These are phyloP conservation scores for Bugula neritina DNA, from an alignment of 2,888 invertebrate species.

Conservation along the genomic window DNA sequence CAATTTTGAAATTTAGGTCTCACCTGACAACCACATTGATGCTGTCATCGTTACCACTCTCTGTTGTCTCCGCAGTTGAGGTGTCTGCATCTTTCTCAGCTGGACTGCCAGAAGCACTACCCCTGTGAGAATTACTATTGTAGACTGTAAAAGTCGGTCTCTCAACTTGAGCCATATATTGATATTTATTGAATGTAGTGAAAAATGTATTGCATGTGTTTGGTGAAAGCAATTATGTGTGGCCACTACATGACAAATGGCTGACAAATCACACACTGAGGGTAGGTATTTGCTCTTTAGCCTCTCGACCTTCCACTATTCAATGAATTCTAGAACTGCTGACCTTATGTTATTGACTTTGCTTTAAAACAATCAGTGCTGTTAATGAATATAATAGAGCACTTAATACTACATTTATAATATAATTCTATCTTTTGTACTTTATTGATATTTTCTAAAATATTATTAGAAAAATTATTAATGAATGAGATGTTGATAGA, in stretches of 20 bases:
- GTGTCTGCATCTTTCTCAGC: conserved; percentile 21
- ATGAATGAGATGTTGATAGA: no score
- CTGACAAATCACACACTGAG: no score
- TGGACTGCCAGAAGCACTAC: neutral
- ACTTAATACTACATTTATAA: neutral
- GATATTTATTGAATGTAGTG: no score
- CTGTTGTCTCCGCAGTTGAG: conserved; percentile 38
- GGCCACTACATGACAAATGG: no score
- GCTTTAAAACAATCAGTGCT: neutral
- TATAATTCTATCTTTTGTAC: neutral
- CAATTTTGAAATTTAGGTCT: no score
- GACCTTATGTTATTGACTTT: neutral
- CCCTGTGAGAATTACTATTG: neutral
- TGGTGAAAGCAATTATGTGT: no score
- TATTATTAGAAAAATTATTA: no score
- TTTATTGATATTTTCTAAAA: neutral
- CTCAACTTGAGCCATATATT: neutral
- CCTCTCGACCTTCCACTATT: no score
- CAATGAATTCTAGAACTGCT: no score
- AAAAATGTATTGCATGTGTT: no score
- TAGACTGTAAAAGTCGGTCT: neutral
- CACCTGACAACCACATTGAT: conserved; percentile 83
- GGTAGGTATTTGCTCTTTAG: no score
- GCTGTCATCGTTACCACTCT: conserved; percentile 64
- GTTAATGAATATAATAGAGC: neutral